Conservation (phyloP, 2,888 invertebrate genomes). For the Catocala nupta region DNA sequence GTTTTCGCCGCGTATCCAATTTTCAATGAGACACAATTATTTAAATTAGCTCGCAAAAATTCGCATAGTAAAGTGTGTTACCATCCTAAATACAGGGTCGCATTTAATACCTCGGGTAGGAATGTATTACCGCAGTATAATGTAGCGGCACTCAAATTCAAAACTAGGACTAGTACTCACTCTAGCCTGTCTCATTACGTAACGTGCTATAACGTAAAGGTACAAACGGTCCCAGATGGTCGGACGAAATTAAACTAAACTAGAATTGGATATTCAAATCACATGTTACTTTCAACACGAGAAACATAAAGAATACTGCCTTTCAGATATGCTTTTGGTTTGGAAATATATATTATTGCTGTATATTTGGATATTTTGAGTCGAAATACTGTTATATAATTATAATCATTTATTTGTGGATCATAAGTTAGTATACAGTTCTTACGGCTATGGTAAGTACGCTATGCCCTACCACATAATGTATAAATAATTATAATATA, state of each 20-base stretch:
- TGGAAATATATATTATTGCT: neutral
- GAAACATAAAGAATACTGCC: conserved; percentile 19
- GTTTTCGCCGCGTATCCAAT: too few species aligned
- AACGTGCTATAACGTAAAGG: conserved; percentile 15
- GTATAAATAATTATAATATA: too few species aligned
- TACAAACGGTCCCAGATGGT: conserved; percentile 48
- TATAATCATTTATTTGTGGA: too few species aligned
- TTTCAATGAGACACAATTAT: too few species aligned
- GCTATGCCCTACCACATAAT: too few species aligned
- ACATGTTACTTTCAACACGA: conserved; percentile 36
- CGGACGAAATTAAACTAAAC: conserved; percentile 52
- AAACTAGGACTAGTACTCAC: conserved; percentile 6
- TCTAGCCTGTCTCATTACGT: conserved; percentile 18
- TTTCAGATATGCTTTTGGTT: neutral
- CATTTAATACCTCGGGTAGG: neutral
- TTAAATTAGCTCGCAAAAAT: too few species aligned
- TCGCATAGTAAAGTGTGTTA: too few species aligned
- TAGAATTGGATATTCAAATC: conserved; percentile 57
- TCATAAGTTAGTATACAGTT: too few species aligned
- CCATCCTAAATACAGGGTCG: too few species aligned
- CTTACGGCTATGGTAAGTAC: too few species aligned
- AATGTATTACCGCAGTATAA: neutral
- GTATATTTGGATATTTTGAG: too few species aligned
- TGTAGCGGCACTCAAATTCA: neutral
- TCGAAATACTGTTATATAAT: too few species aligned